A percentile compares a stretch with the other conserved stretches of the same genome.
These are phyloP conservation scores for Phymorhynchus buccinoides DNA, from an alignment of 1,140 invertebrate species.

Conservation along the genomic window DNA sequence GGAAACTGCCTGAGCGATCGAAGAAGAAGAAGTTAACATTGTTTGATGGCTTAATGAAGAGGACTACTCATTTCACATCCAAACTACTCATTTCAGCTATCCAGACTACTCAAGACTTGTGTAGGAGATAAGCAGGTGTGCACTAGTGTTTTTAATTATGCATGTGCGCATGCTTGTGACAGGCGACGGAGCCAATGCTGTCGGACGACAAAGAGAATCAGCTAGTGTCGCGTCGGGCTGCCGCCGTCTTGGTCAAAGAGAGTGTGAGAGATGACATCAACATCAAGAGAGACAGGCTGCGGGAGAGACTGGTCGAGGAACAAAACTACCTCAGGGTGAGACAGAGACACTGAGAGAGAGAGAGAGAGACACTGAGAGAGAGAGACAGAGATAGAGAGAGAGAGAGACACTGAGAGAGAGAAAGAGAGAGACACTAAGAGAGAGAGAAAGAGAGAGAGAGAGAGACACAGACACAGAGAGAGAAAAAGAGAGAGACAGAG, in stretches of 20 bases:
- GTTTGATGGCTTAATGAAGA: no score
- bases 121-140: no score
- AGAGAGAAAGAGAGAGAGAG: background rate
- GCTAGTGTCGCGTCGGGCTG: slow-evolving; percentile 16
- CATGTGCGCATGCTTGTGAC: slow-evolving; percentile 20
- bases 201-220: slow-evolving; percentile 63
- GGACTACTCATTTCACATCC: no score
- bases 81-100: no score
- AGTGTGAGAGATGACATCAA: slow-evolving; percentile 47
- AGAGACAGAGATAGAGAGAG: no score
- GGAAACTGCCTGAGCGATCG: no score
- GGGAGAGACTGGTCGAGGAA: slow-evolving; percentile 65
- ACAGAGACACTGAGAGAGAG: no score
- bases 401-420: no score
- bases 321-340: slow-evolving; percentile 68
- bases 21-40: no score
- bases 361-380: background rate
- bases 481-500: no score
- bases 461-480: background rate
- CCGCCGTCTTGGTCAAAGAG: background rate
- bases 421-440: background rate
- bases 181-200: slow-evolving; percentile 48
- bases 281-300: slow-evolving; percentile 52
- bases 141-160: no score
- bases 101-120: no score